Evolutionary conservation across 2,113 vertebrate species (phyloP), one percentile per base, ranked within the genome.

Genomic region (Gymnogyps californianus): DNA sequence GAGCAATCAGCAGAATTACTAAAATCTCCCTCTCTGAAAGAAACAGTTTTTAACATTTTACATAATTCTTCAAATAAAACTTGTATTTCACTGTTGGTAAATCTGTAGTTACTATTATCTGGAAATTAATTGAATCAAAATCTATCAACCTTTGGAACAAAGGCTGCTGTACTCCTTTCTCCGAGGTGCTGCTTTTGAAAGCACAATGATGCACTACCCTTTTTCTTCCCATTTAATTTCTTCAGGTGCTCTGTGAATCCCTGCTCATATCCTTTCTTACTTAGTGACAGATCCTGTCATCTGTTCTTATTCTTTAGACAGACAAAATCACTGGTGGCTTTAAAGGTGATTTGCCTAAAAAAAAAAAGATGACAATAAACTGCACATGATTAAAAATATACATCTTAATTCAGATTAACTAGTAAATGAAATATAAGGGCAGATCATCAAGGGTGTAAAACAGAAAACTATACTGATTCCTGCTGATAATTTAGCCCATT

Each of bases 101-200:
- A 62, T 28, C 9, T 51, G 18, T 72, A 51, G 51, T 36, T 66
- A 42, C 24, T 86, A 44, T 58, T 72, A 66, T 40, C 16, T 76
- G 44, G 49, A 92, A 94, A 88, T 67, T 58, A 91, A 42, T 93
- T 83, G 69, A 61, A 79, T 90, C 16, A 69, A 71, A 59, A 76
- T 34, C 6, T 79, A 25, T 79, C 38, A 87, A 38, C 10, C 10
- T 93, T 71, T 67, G 22, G 17, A 78, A 82, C 10, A 89, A 87
- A 84, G 16, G 16, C 32, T 84, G 7, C n/a, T 26, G 16, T 67
- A 31, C 3, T 71, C 6, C 18, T 74, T 88, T 86, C 42, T 86
- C 20, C 62, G 54, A 86, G 47, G 5, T 66, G 11, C 7, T 49
- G 12, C 26, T 80, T 76, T 54, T 80, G 36, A 89, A 83, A 83